Evolutionary conservation across 2,113 vertebrate genomes (phyloP).

Genomic region (Ramphastos sulfuratus): DNA sequence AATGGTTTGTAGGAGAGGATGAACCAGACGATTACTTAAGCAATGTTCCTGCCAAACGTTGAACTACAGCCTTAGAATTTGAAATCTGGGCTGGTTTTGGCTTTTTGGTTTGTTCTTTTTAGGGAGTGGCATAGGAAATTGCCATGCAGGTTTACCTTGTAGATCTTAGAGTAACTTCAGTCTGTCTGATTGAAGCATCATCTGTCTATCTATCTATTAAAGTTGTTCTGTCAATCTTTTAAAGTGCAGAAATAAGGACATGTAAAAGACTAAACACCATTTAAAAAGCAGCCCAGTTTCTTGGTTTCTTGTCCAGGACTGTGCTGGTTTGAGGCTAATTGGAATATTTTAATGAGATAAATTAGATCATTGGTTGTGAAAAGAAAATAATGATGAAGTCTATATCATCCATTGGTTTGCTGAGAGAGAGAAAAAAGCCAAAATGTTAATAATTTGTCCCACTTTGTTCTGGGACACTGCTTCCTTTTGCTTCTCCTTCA

Average conservation of each 20-base stretch:
- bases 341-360: no score
- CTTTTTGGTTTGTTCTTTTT: background rate
- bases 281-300: background rate
- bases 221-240: background rate
- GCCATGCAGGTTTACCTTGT: background rate
- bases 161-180: background rate
- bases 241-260: background rate
- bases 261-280: background rate
- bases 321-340: no score
- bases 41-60: background rate
- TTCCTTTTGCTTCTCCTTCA: no score
- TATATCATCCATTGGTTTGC: no score
- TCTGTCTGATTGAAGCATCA: no score
- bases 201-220: background rate
- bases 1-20: background rate
- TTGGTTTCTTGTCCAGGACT: background rate
- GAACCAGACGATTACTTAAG: background rate
- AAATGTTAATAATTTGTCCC: no score
- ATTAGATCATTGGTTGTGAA: no score
- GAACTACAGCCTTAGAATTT: background rate
- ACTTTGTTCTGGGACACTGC: no score
- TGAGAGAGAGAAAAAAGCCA: no score
- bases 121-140: accelerated
- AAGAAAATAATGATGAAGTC: no score
- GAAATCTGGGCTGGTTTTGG: background rate